A percentile compares a stretch with the other conserved stretches of the same genome.
These are phyloP conservation scores for Sebastes melanostomus DNA, from an alignment of 2,797 vertebrate genomes.

Conservation along the genomic window DNA sequence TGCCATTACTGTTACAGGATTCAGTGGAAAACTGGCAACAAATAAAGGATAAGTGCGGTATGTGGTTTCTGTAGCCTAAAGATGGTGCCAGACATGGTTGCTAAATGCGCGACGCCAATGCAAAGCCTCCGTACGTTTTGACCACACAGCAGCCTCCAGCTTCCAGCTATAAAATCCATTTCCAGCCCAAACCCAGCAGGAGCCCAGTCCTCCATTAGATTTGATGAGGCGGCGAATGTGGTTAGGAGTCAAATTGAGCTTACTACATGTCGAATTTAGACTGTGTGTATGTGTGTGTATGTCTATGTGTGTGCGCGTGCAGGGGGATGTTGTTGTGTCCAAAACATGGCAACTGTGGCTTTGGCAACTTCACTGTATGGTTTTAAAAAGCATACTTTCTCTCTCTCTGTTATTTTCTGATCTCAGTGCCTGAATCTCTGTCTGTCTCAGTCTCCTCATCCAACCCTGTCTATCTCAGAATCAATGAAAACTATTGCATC, in stretches of 20 bases:
- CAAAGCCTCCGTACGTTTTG: not conserved
- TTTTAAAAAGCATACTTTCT: constrained; percentile 6
- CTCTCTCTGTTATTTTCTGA: not conserved
- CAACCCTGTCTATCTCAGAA: not conserved
- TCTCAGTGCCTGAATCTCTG: not conserved
- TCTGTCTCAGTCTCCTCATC: not conserved
- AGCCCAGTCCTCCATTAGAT: constrained; percentile 14
- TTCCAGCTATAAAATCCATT: not conserved
- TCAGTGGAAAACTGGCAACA: not conserved
- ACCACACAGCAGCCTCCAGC: not conserved
- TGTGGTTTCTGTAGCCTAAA: not conserved
- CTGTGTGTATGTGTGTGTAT: not conserved
- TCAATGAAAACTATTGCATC: not conserved
- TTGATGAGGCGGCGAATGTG: constrained; percentile 7
- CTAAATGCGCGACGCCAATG: not conserved
- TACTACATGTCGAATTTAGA: not conserved
- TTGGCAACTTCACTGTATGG: not conserved
- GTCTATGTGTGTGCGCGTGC: constrained; percentile 2
- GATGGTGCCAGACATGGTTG: not conserved
- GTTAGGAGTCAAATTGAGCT: not conserved
- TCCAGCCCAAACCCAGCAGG: not conserved
- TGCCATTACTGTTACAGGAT: not conserved
- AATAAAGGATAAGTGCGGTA: not conserved
- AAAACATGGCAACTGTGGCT: constrained; percentile 22
- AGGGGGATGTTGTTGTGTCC: not conserved